Evolutionary conservation across 2,797 vertebrate genomes (phyloP).

Genomic region (Hemibagrus guttatus): DNA sequence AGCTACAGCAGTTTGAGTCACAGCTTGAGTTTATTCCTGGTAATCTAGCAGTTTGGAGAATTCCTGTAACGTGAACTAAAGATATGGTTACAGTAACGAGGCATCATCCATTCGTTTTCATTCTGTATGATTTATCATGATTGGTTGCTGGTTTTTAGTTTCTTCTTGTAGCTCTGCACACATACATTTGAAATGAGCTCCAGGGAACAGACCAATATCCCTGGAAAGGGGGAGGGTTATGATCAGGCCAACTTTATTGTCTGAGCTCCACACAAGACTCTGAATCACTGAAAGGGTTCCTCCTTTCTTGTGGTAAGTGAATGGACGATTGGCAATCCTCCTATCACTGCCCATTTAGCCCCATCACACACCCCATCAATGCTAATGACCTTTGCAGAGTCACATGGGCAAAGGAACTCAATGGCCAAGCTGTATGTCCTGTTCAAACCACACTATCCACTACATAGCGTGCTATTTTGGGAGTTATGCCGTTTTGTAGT

Average conservation of each 20-base stretch:
- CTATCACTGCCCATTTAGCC: slow-evolving; percentile 53
- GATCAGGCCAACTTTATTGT: slow-evolving; percentile 50
- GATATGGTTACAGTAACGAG: neutral
- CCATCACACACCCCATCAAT: slow-evolving; percentile 38
- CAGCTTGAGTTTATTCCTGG: neutral
- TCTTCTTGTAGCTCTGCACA: neutral
- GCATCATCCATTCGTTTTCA: neutral
- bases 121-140: neutral
- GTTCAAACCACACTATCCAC: neutral
- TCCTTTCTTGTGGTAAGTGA: slow-evolving; percentile 42
- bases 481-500: slow-evolving; percentile 10
- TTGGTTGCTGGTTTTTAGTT: neutral
- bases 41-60: neutral
- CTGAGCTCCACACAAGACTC: slow-evolving; percentile 34
- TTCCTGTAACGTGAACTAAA: neutral
- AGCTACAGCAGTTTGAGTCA: neutral
- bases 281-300: slow-evolving; percentile 38
- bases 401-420: slow-evolving; percentile 11
- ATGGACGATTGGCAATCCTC: slow-evolving; percentile 52
- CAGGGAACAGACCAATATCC: slow-evolving; percentile 11
- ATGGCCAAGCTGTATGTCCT: neutral
- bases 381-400: slow-evolving; percentile 38
- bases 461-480: neutral
- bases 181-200: slow-evolving; percentile 16
- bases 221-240: slow-evolving; percentile 48